phyloP scores from a whole-genome alignment of 2,888 invertebrate species.

The Scaptomyza parva region DNA sequence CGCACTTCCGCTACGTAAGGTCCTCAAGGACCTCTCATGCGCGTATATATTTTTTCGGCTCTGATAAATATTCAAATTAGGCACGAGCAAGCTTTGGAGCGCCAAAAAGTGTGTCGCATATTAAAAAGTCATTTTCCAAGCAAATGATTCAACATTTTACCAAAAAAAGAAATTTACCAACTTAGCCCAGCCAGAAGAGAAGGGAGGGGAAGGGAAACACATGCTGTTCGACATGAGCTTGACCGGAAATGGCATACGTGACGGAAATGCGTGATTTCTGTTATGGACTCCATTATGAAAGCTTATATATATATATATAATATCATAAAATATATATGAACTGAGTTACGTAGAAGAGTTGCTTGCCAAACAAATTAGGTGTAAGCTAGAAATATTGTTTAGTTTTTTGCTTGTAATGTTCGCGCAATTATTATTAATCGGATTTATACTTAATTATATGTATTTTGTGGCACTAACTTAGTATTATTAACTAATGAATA shows the following conservation, averaged over 20 bases:
- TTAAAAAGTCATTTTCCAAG: constrained; percentile 83
- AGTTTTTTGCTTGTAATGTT: constrained; percentile 15
- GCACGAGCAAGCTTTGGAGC: constrained; percentile 17
- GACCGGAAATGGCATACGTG: constrained; percentile 79
- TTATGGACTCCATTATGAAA: constrained; percentile 53
- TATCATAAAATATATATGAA: not conserved
- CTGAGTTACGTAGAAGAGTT: too few relatives aligned
- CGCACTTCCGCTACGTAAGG: constrained; percentile 65
- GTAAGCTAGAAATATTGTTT: constrained; percentile 39
- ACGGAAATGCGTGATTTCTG: constrained; percentile 83
- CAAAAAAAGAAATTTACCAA: constrained; percentile 3
- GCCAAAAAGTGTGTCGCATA: constrained; percentile 74
- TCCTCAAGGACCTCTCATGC: constrained; percentile 59
- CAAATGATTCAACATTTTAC: constrained; percentile 75
- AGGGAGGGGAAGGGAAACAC: constrained; percentile 48
- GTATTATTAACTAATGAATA: constrained; percentile 20
- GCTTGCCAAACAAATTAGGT: constrained; percentile 22
- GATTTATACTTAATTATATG: constrained; percentile 28
- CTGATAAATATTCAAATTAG: constrained; percentile 74
- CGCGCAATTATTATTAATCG: constrained; percentile 42
- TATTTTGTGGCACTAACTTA: constrained; percentile 23
- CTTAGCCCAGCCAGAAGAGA: not conserved
- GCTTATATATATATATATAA: not conserved
- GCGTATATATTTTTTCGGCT: constrained; percentile 49
- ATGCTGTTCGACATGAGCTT: constrained; percentile 75